Evolutionary conservation across 2,888 invertebrate genomes (phyloP), one percentile per base, ranked within the genome.

Genomic region (Panopea generosa): DNA sequence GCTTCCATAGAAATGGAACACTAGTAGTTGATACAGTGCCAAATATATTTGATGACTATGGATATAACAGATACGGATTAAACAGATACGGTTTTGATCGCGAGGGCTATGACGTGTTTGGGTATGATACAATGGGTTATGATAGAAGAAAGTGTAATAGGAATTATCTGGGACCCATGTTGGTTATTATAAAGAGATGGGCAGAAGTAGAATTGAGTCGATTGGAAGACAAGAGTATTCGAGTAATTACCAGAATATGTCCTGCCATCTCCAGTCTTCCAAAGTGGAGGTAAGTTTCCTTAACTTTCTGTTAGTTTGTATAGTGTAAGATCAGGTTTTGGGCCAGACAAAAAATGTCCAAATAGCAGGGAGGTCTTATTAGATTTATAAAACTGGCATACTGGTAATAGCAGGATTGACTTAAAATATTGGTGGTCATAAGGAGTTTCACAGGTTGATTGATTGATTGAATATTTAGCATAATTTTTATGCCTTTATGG

Each of bases 61-160:
- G 90, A 4, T 91, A 86, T 82, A 90, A 91, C 55, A 75, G 82
- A 49, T 86, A 86, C 74, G 90, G 90, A 2, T 85, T 82, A 45
- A 86, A 90, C 70, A 83, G 84, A 61, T 86, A 86, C 66, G 92
- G 92, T 2, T 88, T 88, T 73, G 86, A 91, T 72, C 67, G 89
- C 50, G 78, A 89, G 60, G 91, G 91, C 2, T 89, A 86, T 82
- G 91, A 92, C 66, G 70, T 87, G 9, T 91, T 89, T 87, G 91
- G 92, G 18, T 92, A 91, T 79, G 84, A 90, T 76, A 75, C 84
- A 0, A 76, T 76, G 20, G 91, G 90, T 7, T 87, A 84, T 69
- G 90, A 92, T 70, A 70, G 75, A 18, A 74, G 82, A 2, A 83
- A 83, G 20, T 92, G 92, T 68, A 90, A 90, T 56, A 86, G 84